Evolutionary conservation across 2,797 vertebrate genomes (phyloP).

Genomic region (Nasua narica): DNA sequence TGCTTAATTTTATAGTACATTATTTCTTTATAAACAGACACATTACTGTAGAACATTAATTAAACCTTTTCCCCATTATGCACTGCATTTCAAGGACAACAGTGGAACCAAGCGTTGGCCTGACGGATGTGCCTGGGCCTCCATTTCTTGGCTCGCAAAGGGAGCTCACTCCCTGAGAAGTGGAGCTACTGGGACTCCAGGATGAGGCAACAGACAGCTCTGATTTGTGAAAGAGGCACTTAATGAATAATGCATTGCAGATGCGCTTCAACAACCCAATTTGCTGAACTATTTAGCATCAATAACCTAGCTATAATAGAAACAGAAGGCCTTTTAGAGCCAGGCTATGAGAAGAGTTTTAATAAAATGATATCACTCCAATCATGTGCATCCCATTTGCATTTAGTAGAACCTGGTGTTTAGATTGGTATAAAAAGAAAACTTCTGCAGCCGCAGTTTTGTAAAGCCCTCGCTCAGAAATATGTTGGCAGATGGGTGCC

Average conservation of each 20-base stretch:
- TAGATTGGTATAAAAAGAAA: conserved; percentile 38
- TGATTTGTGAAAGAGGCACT: conserved; percentile 73
- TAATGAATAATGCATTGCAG: conserved; percentile 80
- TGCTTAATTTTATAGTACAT: conserved; percentile 85
- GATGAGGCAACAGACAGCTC: conserved; percentile 57
- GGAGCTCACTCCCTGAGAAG: conserved; percentile 61
- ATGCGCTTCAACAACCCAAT: conserved; percentile 75
- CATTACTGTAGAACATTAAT: conserved; percentile 83
- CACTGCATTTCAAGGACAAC: conserved; percentile 79
- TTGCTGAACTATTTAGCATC: conserved; percentile 81
- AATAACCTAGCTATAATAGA: conserved; percentile 77
- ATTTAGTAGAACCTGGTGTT: conserved; percentile 59
- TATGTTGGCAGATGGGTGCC: not conserved
- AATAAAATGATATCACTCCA: conserved; percentile 77
- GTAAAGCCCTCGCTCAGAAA: not conserved
- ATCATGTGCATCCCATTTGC: conserved; percentile 64
- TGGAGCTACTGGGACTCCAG: not conserved
- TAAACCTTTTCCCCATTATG: conserved; percentile 79
- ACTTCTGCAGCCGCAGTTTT: conserved; percentile 17
- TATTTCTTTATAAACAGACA: conserved; percentile 87
- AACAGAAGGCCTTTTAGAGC: conserved; percentile 75
- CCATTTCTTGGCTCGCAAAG: conserved; percentile 64
- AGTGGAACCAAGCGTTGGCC: conserved; percentile 46
- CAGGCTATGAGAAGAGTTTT: conserved; percentile 71
- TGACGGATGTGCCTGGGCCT: conserved; percentile 72